Evolutionary conservation across 2,113 vertebrate species (phyloP), one percentile per base, ranked within the genome.

Genomic region (Sigmodon hispidus): DNA sequence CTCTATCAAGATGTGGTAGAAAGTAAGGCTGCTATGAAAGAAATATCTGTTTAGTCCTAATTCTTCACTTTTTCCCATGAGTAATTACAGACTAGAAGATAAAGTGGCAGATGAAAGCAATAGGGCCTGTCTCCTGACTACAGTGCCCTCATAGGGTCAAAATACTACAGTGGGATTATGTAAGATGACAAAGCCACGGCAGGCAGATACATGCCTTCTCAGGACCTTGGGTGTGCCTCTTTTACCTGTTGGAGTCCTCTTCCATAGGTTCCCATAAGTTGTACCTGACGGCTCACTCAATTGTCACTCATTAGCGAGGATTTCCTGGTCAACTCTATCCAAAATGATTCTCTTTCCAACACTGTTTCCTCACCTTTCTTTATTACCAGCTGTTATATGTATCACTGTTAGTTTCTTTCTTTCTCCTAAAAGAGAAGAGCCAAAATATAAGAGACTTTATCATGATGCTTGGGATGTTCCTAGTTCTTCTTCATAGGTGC

Each of bases 91-190:
- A 17, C 73, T 0, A 5, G 86, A 67, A 73, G 86, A 36, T 26
- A n/a, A 76, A 55, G 40, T 86, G 22, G 11, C 52, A 31, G 50
- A 7, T 52, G 40, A 34, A 11, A 69, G 29, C 12, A 43, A 48
- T 45, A 72, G 13, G 52, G 43, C 10, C 43, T 63, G 52, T 70
- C 31, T 65, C 52, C 34, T 61, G 80, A 83, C 50, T 48, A 19
- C 1, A 5, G 63, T 43, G 34, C 12, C 57, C 22, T 55, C 34
- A 4, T 2, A 4, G 29, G n/a, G 86, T 16, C 36, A 21, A 52
- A 63, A 76, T 31, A 7, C 29, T 10, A 31, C 29, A 21, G 0
- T 0, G 1, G n/a, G 21, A 36, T 40, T 7, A 9, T 0, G 5
- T 43, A 69, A 13, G 22, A 69, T 0, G 1, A 40, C 52, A 16